These are phyloP conservation scores for Paralichthys olivaceus DNA, from an alignment of 2,113 vertebrate genomes.

Conservation along the genomic window DNA sequence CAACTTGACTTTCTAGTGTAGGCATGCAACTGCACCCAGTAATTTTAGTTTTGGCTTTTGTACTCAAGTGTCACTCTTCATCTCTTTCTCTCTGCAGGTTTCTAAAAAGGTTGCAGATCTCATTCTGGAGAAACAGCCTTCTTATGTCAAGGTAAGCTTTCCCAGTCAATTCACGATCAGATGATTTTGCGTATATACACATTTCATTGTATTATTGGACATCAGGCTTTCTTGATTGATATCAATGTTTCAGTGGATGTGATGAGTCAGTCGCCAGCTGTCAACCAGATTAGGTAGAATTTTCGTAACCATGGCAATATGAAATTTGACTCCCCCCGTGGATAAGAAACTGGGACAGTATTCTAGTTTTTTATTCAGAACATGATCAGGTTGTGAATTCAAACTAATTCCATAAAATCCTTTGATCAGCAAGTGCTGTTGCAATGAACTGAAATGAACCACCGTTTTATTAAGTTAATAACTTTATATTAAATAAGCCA, in stretches of 20 bases:
- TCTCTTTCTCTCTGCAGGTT: slow-evolving; percentile 83
- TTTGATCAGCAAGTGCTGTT: slow-evolving; percentile 25
- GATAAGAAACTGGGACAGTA: not conserved
- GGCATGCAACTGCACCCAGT: no score
- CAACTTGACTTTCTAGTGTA: no score
- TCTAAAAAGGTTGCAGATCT: slow-evolving; percentile 98
- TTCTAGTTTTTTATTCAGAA: slow-evolving; percentile 29
- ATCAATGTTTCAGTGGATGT: slow-evolving; percentile 9
- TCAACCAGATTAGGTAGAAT: slow-evolving; percentile 1
- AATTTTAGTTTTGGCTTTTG: not conserved
- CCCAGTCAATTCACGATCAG: not conserved
- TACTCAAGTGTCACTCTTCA: not conserved
- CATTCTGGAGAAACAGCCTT: slow-evolving; percentile 97
- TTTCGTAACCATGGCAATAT: slow-evolving; percentile 34
- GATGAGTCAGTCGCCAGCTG: not conserved
- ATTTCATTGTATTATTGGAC: not conserved
- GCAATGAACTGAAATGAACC: slow-evolving; percentile 33
- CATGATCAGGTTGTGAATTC: slow-evolving; percentile 9
- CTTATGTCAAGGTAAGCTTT: slow-evolving; percentile 95
- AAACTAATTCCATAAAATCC: slow-evolving; percentile 30
- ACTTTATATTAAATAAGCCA: not conserved
- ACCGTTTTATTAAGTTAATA: not conserved
- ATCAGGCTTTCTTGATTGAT: not conserved
- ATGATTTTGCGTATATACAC: not conserved
- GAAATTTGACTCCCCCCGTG: slow-evolving; percentile 4